Base-by-base conservation (phyloP, 2,888 invertebrate species). In the Tiliacea citrago region DNA sequence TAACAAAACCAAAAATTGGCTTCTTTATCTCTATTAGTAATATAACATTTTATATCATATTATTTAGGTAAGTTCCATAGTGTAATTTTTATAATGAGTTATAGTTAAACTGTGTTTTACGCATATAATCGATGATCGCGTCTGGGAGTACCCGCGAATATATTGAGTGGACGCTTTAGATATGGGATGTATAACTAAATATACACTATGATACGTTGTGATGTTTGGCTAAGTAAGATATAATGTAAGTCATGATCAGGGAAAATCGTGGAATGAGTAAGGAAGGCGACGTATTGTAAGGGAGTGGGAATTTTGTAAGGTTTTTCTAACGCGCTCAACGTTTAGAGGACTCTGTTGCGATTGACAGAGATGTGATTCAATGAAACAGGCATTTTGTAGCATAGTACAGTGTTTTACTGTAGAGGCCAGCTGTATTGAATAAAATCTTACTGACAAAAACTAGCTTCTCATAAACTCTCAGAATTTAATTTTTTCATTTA, bases 1-100 rank as follows among this genome's bases (percentile, higher is more conserved):
- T 92, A 93, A 93, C 92, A 94, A 87, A 94, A 94, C 95, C 94
- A 95, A 96, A 96, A 93, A 95, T 94, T 93, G 94, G 95, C 95
- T 96, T 96, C 91, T 93, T 92, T 91, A 92, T 94, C 94, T 94
- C 93, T 94, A 92, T 88, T 91, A 91, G 92, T 91, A 88, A 89
- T 82, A 94, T 94, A 92, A 90, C 93, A 92, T 94, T 94, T 94
- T 94, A 95, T 95, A 95, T 94, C 93, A 94, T 94, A 94, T 86
- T 93, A 91, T 89, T 91, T 93, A 93, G 90, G 84, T 95, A 94
- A 93, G 93, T 90, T 90, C 71, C 66, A 88, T 87, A 88, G 83
- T 81, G 90, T 93, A 93, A 93, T 92, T 91, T 90, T 90, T 86
- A 86, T 82, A 89, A 90, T 90, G 88, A 89, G 85, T 89, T 89